phyloP scores from a whole-genome alignment of 1,140 invertebrate species.

The Drosophila mauritiana region DNA sequence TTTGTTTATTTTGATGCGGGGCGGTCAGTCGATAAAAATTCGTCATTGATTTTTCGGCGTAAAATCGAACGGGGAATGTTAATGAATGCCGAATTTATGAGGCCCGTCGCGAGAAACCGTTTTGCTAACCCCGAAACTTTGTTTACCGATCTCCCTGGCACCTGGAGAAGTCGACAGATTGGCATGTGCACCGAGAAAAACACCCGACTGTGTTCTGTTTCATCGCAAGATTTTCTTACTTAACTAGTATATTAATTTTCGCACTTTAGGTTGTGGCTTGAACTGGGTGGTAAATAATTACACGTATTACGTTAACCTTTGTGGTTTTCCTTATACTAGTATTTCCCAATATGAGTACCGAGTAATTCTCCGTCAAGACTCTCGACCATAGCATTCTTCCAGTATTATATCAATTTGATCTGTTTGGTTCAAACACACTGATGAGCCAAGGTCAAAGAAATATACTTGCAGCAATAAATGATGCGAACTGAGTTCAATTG shows the following conservation, averaged over 20 bases:
- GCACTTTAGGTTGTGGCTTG: background rate
- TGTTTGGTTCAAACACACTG: background rate
- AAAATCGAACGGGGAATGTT: conserved; percentile 25
- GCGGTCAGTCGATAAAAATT: conserved; percentile 77
- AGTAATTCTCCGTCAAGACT: background rate
- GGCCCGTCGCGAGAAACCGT: conserved; percentile 15
- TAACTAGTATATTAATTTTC: too few relatives aligned
- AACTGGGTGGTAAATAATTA: too few relatives aligned
- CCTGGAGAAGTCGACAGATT: conserved; percentile 9
- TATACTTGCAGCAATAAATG: background rate
- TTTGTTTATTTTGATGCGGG: conserved; percentile 72
- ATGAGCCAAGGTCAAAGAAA: background rate
- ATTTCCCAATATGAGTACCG: background rate
- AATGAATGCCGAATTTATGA: conserved; percentile 46
- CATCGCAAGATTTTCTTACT: too few relatives aligned
- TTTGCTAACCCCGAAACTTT: conserved; percentile 60
- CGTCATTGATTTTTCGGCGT: conserved; percentile 71
- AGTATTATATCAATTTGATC: background rate
- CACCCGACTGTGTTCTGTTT: background rate
- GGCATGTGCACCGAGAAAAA: conserved; percentile 4
- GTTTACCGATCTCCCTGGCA: conserved; percentile 51
- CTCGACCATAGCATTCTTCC: conserved; percentile 3
- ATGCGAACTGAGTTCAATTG: background rate
- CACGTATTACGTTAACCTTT: too few relatives aligned
- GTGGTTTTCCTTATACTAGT: background rate